phyloP scores from a whole-genome alignment of 2,797 vertebrate species.

The Halcyon chelicuti region DNA sequence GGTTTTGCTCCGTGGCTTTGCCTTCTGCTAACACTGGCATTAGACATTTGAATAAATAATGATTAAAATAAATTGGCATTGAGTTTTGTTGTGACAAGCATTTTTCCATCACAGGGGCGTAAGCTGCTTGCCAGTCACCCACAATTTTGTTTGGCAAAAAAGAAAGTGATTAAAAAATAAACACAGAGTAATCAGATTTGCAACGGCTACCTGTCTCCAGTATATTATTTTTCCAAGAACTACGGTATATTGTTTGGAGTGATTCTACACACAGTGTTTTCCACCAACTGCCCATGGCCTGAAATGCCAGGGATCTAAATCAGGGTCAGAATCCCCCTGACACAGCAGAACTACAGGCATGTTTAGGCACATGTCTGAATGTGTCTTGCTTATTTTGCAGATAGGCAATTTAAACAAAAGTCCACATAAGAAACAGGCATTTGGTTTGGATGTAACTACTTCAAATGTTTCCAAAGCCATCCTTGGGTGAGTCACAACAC shows the following conservation, averaged over 20 bases:
- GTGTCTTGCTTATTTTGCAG: background rate
- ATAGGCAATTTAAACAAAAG: background rate
- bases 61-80: constrained; percentile 7
- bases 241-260: background rate
- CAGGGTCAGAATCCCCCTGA: background rate
- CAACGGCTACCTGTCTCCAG: background rate
- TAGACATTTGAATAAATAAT: constrained; percentile 48
- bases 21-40: background rate
- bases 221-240: background rate
- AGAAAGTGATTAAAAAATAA: background rate
- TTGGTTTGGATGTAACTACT: constrained; percentile 10
- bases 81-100: constrained; percentile 7
- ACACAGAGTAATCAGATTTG: background rate
- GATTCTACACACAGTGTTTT: background rate
- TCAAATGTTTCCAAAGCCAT: background rate
- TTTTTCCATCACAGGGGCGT: background rate
- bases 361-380: background rate
- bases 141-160: constrained; percentile 15
- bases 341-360: background rate
- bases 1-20: constrained; percentile 20
- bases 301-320: background rate
- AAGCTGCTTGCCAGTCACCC: background rate
- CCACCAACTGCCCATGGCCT: background rate
- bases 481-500: background rate
- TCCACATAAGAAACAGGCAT: background rate